Conservation (phyloP, 2,113 vertebrate species). For the Lepus timidus region DNA sequence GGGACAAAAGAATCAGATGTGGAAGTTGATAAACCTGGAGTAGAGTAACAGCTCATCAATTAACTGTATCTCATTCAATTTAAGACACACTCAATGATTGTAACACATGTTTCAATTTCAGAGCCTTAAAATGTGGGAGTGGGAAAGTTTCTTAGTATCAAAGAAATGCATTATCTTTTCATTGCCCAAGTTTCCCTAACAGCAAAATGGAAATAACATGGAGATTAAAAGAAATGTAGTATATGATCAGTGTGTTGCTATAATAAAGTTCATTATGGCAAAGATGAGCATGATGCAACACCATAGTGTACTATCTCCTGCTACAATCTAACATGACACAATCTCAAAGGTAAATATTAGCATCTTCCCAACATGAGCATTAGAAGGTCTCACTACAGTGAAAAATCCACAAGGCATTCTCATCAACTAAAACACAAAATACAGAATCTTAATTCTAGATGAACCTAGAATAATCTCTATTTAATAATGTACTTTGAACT, state of each 20-base stretch:
- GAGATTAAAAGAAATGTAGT: background rate
- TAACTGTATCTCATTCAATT: constrained; percentile 42
- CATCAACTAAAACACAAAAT: constrained; percentile 45
- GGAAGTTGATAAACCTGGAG: constrained; percentile 28
- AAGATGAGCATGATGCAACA: background rate
- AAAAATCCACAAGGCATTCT: constrained; percentile 54
- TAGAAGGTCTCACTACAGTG: constrained; percentile 54
- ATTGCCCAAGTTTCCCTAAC: background rate
- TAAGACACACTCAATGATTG: background rate
- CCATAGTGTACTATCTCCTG: background rate
- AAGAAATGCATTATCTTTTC: constrained; percentile 39
- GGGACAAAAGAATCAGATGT: constrained; percentile 39
- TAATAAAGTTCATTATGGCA: constrained; percentile 33
- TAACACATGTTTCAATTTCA: constrained; percentile 40
- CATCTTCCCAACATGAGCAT: constrained; percentile 40
- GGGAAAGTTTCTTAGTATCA: background rate
- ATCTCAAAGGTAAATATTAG: constrained; percentile 26
- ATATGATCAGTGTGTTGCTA: background rate
- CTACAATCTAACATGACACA: background rate
- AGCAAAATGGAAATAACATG: constrained; percentile 18
- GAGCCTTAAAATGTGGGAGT: constrained; percentile 1
- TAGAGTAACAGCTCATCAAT: constrained; percentile 35
- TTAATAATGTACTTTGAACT: constrained; percentile 43
- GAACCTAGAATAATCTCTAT: constrained; percentile 35
- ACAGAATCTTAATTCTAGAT: constrained; percentile 54